Conservation (phyloP, 2,797 vertebrate genomes). For the Pangasius macronema region DNA sequence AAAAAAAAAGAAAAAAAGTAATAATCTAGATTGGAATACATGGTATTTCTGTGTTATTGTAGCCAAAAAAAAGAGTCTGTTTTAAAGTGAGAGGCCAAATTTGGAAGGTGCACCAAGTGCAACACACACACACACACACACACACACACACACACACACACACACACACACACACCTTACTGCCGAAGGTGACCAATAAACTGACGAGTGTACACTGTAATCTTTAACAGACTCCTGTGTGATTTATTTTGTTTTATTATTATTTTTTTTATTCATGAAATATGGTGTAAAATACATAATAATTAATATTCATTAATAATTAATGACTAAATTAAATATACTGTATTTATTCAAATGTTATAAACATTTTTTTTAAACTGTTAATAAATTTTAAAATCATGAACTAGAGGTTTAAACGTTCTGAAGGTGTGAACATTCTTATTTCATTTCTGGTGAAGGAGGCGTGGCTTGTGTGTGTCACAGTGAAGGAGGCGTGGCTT, state of each 20-base stretch:
- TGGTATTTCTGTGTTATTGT: slow-evolving; percentile 76
- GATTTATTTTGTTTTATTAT: slow-evolving; percentile 47
- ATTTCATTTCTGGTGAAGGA: no score
- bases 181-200: slow-evolving; percentile 75
- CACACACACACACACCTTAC: slow-evolving; percentile 64
- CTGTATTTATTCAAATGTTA: not conserved
- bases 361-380: not conserved
- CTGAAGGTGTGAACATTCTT: no score
- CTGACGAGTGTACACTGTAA: slow-evolving; percentile 59
- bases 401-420: not conserved
- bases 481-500: not conserved
- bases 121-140: slow-evolving; percentile 55
- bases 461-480: not conserved
- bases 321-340: slow-evolving; percentile 2
- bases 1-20: slow-evolving; percentile 28
- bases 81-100: slow-evolving; percentile 65
- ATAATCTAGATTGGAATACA: slow-evolving; percentile 71
- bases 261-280: not conserved
- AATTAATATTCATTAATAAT: not conserved
- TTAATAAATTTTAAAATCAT: not conserved
- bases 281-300: not conserved
- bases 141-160: slow-evolving; percentile 57
- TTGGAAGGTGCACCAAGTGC: slow-evolving; percentile 62
- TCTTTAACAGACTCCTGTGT: slow-evolving; percentile 52
- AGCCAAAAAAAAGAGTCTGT: slow-evolving; percentile 68